Conservation (phyloP, 2,113 vertebrate species). For the Lophochroa leadbeateri region DNA sequence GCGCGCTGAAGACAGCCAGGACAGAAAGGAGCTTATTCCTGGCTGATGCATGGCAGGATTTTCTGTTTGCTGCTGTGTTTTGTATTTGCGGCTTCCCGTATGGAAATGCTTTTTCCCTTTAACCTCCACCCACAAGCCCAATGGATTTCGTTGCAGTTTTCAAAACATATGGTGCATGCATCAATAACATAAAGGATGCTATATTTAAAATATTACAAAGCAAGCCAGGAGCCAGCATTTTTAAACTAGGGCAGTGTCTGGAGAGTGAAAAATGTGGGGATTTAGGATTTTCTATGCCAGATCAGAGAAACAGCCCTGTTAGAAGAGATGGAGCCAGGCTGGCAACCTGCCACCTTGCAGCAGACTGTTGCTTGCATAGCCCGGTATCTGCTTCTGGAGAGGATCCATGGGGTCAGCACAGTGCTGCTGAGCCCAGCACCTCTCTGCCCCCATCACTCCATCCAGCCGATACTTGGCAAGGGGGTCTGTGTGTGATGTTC, state of each 20-base stretch:
- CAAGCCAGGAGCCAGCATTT: conserved; percentile 12
- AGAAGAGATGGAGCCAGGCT: background rate
- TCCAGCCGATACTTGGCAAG: background rate
- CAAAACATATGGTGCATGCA: conserved; percentile 47
- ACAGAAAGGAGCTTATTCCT: conserved; percentile 47
- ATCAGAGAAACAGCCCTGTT: background rate
- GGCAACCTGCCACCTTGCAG: conserved; percentile 10
- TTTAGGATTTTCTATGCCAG: conserved; percentile 44
- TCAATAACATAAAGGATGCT: conserved; percentile 30
- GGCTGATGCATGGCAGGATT: conserved; percentile 8
- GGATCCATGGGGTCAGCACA: background rate
- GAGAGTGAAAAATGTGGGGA: conserved; percentile 2
- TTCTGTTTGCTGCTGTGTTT: conserved; percentile 45
- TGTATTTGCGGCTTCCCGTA: conserved; percentile 14
- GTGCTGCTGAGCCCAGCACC: background rate
- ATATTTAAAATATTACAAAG: conserved; percentile 63
- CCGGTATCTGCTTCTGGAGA: background rate
- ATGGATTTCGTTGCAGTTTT: conserved; percentile 1
- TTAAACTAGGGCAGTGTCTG: conserved; percentile 36
- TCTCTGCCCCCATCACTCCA: background rate
- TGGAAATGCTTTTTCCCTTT: conserved; percentile 38
- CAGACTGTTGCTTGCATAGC: conserved; percentile 17
- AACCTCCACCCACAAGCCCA: conserved; percentile 29
- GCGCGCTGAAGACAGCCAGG: background rate
- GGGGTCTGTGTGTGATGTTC: background rate